phyloP scores from a whole-genome alignment of 2,113 vertebrate species.

The Piprites chloris region DNA sequence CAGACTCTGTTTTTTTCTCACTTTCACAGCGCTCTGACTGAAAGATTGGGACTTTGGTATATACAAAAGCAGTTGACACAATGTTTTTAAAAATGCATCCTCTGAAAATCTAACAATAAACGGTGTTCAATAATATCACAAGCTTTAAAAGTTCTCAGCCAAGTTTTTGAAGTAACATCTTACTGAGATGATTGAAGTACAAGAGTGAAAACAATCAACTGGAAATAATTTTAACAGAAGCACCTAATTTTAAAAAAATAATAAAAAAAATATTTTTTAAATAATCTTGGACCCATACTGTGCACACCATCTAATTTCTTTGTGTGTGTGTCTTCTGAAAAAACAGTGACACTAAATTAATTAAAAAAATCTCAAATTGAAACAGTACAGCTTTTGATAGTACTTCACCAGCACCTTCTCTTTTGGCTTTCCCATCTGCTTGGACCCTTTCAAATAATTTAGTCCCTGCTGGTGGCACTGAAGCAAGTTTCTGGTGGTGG shows the following conservation, averaged over 20 bases:
- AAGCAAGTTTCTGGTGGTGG: not conserved
- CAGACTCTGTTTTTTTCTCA: not conserved
- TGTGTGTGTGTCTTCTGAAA: not conserved
- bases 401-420: not conserved
- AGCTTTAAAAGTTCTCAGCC: not conserved
- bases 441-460: not conserved
- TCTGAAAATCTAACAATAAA: not conserved
- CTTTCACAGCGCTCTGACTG: not conserved
- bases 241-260: not conserved
- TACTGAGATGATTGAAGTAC: not conserved
- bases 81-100: not conserved
- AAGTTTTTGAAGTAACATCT: not conserved
- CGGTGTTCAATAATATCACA: not conserved
- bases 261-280: not conserved
- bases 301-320: not conserved
- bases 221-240: not conserved
- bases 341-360: not conserved
- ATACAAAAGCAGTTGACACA: not conserved
- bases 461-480: not conserved
- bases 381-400: not conserved
- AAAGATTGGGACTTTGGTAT: not conserved
- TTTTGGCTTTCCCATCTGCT: not conserved
- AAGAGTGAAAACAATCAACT: not conserved
- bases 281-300: not conserved
- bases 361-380: not conserved